Conservation (phyloP, 2,888 invertebrate genomes). For the Hypena proboscidalis region DNA sequence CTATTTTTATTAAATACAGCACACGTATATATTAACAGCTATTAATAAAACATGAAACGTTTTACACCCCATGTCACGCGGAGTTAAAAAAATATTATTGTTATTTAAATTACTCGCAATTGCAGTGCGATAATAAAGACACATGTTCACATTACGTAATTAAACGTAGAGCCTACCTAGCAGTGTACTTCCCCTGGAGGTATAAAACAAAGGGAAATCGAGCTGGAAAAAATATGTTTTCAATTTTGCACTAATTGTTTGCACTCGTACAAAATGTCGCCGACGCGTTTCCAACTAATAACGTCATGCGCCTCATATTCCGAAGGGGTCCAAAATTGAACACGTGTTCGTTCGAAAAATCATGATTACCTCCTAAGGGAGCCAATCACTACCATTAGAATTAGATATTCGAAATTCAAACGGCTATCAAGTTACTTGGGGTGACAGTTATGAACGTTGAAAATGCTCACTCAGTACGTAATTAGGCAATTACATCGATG, state of each 20-base stretch:
- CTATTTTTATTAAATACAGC: no score
- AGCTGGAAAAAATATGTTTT: conserved; percentile 36
- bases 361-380: conserved; percentile 83
- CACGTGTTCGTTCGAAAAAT: conserved; percentile 83
- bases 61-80: no score
- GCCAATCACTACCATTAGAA: conserved; percentile 83
- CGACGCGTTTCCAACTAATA: conserved; percentile 49
- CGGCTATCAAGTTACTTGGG: conserved; percentile 77
- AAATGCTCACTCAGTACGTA: conserved; percentile 44
- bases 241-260: conserved; percentile 48
- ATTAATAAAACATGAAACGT: no score
- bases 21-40: no score
- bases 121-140: no score
- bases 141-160: no score
- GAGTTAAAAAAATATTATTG: no score
- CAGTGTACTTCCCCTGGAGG: not conserved
- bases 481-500: conserved; percentile 44
- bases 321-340: conserved; percentile 76
- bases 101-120: no score
- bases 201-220: conserved; percentile 19
- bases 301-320: conserved; percentile 68
- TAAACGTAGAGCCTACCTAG: no score
- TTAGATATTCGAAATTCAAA: conserved; percentile 81
- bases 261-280: conserved; percentile 29
- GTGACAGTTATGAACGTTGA: conserved; percentile 62